A percentile compares a stretch with the other conserved stretches of the same genome.
Conservation (phyloP, 2,113 vertebrate species). For the Chinchilla lanigera region DNA sequence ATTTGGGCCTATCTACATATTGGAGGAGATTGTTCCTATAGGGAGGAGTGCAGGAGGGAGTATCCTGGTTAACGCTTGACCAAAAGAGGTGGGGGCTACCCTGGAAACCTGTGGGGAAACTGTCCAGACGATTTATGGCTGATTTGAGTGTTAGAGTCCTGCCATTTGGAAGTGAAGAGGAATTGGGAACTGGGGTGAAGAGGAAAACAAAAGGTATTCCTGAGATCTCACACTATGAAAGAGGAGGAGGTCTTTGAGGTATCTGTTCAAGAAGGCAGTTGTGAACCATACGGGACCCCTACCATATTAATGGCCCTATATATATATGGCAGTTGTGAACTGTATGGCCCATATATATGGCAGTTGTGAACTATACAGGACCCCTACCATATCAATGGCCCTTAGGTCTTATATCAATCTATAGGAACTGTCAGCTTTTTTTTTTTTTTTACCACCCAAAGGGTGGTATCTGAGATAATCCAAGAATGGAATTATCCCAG, state of each 20-base stretch:
- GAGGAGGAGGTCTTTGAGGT: not conserved
- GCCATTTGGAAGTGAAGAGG: not conserved
- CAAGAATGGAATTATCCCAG: not conserved
- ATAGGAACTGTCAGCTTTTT: not conserved
- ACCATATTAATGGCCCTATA: not conserved
- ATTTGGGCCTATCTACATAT: not conserved
- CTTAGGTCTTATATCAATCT: not conserved
- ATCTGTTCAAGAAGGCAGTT: not conserved
- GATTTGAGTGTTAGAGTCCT: not conserved
- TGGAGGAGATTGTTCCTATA: not conserved
- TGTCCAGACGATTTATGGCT: not conserved
- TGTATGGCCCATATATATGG: too few relatives aligned
- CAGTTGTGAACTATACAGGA: not conserved
- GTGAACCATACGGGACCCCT: not conserved
- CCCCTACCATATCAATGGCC: not conserved
- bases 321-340: too few relatives aligned
- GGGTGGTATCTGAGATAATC: not conserved
- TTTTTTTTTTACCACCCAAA: not conserved
- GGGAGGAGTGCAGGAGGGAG: not conserved
- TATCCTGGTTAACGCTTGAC: not conserved
- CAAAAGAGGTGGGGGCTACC: not conserved
- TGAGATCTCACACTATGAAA: not conserved
- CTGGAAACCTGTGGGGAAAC: not conserved
- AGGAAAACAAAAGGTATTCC: not conserved
- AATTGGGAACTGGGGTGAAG: not conserved